Evolutionary conservation across 2,113 vertebrate species (phyloP), one percentile per base, ranked within the genome.

Genomic region (Apodemus sylvaticus): DNA sequence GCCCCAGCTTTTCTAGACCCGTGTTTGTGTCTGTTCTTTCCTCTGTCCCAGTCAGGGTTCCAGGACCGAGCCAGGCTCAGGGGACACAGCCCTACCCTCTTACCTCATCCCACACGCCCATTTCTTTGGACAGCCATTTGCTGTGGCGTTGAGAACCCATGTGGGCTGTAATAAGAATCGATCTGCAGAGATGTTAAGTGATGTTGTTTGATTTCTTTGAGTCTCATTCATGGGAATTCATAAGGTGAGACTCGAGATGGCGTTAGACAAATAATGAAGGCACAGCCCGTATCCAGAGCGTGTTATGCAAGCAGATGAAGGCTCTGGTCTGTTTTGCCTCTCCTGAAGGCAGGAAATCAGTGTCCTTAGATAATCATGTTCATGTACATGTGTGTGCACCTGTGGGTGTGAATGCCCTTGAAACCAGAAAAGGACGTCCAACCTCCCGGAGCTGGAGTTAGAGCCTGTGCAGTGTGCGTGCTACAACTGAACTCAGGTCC

Each of bases 111-210:
- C 77, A 39, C 24, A 78, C 58, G 77, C 60, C 89, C 82, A 31
- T 93, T 94, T 93, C 91, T 83, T 71, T 39, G 85, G 42, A 74
- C 53, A 95, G 51, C 77, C 94, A 83, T 95, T 93, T 70, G 87
- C 92, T 97, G 79, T 90, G 88, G 71, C 82, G 74, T 68, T 89
- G 76, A 92, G 92, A 95, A 97, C 90, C 87, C 70, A 74, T 92
- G 85, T 91, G 86, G 90, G 95, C 77, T 89, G 90, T 66, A 97
- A 89, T 97, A 97, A 97, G 97, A 97, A 82, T 77, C 85, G 58
- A 90, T 88, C 94, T 96, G 68, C 96, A 96, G 81, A 77, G 92
- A 90, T 22, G 74, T 7, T n/a, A 31, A 48, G 68, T 90, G 76
- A 88, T 86, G 90, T 66, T 31, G 36, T 96, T 94, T 91, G 92